phyloP scores from a whole-genome alignment of 2,113 vertebrate genomes.

The Cepphus grylle region DNA sequence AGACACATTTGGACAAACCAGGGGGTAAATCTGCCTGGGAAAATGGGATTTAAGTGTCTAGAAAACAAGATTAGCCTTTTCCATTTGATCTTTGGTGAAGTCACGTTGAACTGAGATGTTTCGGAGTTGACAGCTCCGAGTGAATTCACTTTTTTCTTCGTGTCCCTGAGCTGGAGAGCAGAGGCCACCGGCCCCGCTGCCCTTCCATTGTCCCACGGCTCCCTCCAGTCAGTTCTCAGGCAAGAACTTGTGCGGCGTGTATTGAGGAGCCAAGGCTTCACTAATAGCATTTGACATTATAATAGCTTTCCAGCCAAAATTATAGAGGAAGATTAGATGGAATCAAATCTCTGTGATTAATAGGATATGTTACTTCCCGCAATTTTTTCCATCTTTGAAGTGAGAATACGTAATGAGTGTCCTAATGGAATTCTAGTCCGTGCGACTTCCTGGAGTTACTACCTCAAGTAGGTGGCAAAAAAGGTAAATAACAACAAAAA shows the following conservation, averaged over 20 bases:
- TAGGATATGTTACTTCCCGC: constrained; percentile 47
- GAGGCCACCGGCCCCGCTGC: constrained; percentile 35
- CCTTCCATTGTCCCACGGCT: constrained; percentile 69
- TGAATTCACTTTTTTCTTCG: constrained; percentile 65
- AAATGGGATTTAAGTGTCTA: constrained; percentile 69
- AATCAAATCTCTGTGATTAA: constrained; percentile 55
- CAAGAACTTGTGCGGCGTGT: constrained; percentile 61
- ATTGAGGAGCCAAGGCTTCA: constrained; percentile 33
- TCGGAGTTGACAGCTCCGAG: constrained; percentile 45
- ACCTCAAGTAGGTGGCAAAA: background rate
- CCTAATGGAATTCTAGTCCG: background rate
- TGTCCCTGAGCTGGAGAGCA: constrained; percentile 53
- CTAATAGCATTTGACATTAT: constrained; percentile 52
- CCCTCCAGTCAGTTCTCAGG: constrained; percentile 64
- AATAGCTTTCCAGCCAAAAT: constrained; percentile 61
- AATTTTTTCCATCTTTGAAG: constrained; percentile 22
- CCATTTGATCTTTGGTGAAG: constrained; percentile 64
- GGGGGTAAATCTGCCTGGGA: constrained; percentile 57
- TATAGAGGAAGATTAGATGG: constrained; percentile 26
- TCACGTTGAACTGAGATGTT: constrained; percentile 60
- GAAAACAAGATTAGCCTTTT: constrained; percentile 70
- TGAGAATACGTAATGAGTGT: background rate
- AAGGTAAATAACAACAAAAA: background rate
- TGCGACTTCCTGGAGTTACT: background rate
- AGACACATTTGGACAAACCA: constrained; percentile 40